Evolutionary conservation across 2,888 invertebrate species (phyloP), one percentile per base, ranked within the genome.

Genomic region (Neria commutata): DNA sequence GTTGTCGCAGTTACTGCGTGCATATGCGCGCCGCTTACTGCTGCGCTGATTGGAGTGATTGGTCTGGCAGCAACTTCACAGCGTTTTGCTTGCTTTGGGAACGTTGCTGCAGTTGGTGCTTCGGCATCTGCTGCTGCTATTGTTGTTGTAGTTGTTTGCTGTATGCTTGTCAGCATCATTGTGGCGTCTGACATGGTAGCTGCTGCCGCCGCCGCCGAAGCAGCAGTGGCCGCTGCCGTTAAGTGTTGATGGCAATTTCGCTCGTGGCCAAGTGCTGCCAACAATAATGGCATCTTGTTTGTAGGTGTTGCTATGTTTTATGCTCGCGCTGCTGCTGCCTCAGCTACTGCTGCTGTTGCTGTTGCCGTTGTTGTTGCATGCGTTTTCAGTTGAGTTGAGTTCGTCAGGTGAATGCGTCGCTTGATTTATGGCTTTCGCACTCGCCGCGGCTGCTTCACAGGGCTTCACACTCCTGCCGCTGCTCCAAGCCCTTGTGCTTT

Each of bases 361-460:
- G 63, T 46, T 45, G 58, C 50, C 52, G 67, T 48, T 59, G 63
- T 61, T 50, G 71, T 40, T 48, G 40, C 19, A 67, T 49, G 26
- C 24, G n/a, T 46, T 50, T 24, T 34, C 42, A 65, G 16, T 42
- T 4, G 42, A 42, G 34, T 45, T 24, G 33, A 47, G 71, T 73
- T 71, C 74, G 77, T 75, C 75, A 75, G 71, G 67, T 68, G 68
- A 76, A 72, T 75, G 73, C 73, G 70, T 71, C 68, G 70, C 73
- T 79, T 77, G 79, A 77, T 79, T 77, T 77, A 77, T 79, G 78
- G 71, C 67, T 66, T 65, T 64, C 60, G 61, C 64, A 58, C 62
- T 64, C 62, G 70, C 67, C 64, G 64, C 70, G 68, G 61, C 56
- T 62, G 66, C 58, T 62, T 69, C 56, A 59, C 59, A 65, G 67